These are phyloP conservation scores for Parnassius mnemosyne DNA, from an alignment of 2,888 invertebrate genomes.

Conservation along the genomic window DNA sequence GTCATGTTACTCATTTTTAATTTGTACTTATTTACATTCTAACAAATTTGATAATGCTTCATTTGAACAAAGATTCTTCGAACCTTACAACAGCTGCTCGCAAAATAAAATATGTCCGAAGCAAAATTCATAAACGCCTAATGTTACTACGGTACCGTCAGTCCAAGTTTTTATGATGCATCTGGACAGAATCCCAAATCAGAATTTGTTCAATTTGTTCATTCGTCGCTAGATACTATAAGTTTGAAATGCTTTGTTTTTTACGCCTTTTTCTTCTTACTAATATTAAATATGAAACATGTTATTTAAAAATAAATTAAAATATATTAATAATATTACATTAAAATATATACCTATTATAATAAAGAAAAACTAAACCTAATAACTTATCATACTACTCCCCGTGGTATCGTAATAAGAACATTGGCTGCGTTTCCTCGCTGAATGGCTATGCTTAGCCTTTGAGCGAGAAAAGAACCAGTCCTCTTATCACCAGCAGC, in stretches of 20 bases:
- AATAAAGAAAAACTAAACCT: too few species aligned
- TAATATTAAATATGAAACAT: neutral
- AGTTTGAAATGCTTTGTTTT: neutral
- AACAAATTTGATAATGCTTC: neutral
- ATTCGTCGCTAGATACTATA: too few species aligned
- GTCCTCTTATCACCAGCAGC: too few species aligned
- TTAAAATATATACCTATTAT: too few species aligned
- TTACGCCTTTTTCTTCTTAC: neutral
- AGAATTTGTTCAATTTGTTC: constrained; percentile 39
- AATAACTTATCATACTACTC: too few species aligned
- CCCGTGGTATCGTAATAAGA: too few species aligned
- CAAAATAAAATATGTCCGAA: constrained; percentile 36
- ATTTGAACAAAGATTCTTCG: constrained; percentile 2
- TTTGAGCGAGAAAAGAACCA: too few species aligned
- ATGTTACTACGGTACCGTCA: constrained; percentile 37
- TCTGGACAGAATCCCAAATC: constrained; percentile 44
- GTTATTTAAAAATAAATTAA: neutral
- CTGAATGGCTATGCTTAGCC: too few species aligned
- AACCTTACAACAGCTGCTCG: constrained; percentile 36
- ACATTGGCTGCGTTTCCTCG: too few species aligned
- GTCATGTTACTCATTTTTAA: too few species aligned
- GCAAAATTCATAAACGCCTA: constrained; percentile 44
- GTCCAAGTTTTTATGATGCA: constrained; percentile 41
- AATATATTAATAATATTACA: too few species aligned
- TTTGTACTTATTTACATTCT: neutral